These are phyloP conservation scores for Phaetusa simplex DNA, from an alignment of 2,113 vertebrate genomes.

Conservation along the genomic window DNA sequence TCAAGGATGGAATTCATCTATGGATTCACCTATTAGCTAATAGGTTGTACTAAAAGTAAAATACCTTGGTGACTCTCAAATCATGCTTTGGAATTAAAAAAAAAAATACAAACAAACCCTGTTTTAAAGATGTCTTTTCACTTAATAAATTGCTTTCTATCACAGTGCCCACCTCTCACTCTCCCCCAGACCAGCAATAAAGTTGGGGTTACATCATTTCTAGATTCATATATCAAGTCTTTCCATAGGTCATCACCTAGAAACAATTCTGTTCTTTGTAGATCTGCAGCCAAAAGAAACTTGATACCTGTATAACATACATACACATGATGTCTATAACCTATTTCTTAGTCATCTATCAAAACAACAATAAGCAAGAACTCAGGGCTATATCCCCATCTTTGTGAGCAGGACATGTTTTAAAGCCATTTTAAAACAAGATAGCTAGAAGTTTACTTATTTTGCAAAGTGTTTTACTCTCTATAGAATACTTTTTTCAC, in stretches of 20 bases:
- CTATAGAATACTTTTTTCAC: neutral
- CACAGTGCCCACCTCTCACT: neutral
- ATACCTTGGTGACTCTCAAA: neutral
- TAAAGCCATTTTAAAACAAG: neutral
- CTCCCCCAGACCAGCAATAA: neutral
- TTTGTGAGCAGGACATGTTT: neutral
- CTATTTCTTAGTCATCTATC: neutral
- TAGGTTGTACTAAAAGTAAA: neutral
- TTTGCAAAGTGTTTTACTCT: neutral
- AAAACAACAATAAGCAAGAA: neutral
- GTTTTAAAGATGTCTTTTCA: neutral
- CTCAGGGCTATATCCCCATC: neutral
- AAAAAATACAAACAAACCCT: neutral
- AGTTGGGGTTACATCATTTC: neutral
- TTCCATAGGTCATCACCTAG: neutral
- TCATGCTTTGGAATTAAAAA: neutral
- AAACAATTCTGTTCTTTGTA: neutral
- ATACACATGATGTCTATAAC: neutral
- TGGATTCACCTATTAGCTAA: neutral
- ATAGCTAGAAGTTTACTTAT: neutral
- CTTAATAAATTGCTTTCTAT: neutral
- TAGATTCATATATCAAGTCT: neutral
- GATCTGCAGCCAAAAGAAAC: neutral
- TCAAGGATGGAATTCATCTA: neutral
- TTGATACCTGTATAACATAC: neutral